Evolutionary conservation across 2,797 vertebrate genomes (phyloP).

Genomic region (Fratercula arctica): DNA sequence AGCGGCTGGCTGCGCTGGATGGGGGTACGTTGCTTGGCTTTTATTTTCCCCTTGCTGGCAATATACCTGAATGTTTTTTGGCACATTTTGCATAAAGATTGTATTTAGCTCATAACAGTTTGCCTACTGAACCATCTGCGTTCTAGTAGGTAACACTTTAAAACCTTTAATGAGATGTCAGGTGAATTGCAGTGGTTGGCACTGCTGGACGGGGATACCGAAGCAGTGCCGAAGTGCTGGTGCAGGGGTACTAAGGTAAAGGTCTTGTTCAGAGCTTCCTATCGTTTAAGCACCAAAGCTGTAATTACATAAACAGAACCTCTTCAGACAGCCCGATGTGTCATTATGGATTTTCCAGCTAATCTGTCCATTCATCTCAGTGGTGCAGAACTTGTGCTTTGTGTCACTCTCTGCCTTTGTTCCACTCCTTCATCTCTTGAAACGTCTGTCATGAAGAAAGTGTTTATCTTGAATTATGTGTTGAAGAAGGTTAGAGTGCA

Average conservation of each 20-base stretch:
- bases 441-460: slow-evolving; percentile 79
- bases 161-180: slow-evolving; percentile 65
- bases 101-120: slow-evolving; percentile 24
- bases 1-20: not conserved
- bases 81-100: slow-evolving; percentile 26
- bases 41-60: slow-evolving; percentile 25
- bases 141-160: slow-evolving; percentile 23
- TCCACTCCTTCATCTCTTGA: slow-evolving; percentile 88
- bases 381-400: slow-evolving; percentile 75
- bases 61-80: slow-evolving; percentile 13
- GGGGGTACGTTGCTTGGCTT: slow-evolving; percentile 13
- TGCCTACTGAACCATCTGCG: slow-evolving; percentile 53
- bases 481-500: slow-evolving; percentile 78
- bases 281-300: slow-evolving; percentile 53
- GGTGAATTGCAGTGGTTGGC: slow-evolving; percentile 62
- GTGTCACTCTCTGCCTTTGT: slow-evolving; percentile 85
- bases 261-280: slow-evolving; percentile 62
- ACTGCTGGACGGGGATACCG: slow-evolving; percentile 71
- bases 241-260: slow-evolving; percentile 49
- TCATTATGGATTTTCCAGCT: slow-evolving; percentile 83
- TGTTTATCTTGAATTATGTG: slow-evolving; percentile 86
- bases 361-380: slow-evolving; percentile 79
- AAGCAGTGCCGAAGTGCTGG: slow-evolving; percentile 52
- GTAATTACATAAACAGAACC: slow-evolving; percentile 91
- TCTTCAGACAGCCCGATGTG: slow-evolving; percentile 76